Evolutionary conservation across 92 coral and sea anemone genomes (phyloP).

Genomic region (Isaurus tuberculatus): DNA sequence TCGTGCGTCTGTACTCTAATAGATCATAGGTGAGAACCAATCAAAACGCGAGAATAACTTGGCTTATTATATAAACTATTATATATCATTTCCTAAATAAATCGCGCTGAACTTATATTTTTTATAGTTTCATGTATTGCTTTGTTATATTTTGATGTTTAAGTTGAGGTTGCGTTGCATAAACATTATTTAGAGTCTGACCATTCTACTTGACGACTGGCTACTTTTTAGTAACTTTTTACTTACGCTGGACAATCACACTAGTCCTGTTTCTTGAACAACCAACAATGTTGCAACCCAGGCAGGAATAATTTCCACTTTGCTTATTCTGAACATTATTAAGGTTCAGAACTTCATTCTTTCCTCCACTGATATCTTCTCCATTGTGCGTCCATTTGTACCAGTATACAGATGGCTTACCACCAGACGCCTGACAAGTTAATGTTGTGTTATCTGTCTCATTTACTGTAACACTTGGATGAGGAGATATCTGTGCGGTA

Average conservation of each 20-base stretch:
- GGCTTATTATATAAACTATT: too few relatives aligned
- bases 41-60: too few relatives aligned
- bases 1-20: too few relatives aligned
- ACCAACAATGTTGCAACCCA: neutral
- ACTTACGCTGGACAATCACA: neutral
- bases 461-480: neutral
- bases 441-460: neutral
- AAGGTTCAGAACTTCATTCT: neutral
- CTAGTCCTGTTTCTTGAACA: neutral
- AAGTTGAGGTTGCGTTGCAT: too few relatives aligned
- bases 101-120: too few relatives aligned
- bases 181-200: too few relatives aligned
- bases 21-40: too few relatives aligned
- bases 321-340: neutral
- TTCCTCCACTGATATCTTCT: neutral
- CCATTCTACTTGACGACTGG: too few relatives aligned
- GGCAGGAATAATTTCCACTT: neutral
- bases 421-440: slow-evolving; percentile 2
- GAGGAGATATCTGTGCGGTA: neutral
- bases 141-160: too few relatives aligned
- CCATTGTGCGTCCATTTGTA: neutral
- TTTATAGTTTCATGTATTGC: too few relatives aligned
- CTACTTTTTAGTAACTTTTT: too few relatives aligned
- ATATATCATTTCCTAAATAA: too few relatives aligned
- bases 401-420: neutral